These are phyloP conservation scores for Macquaria australasica DNA, from an alignment of 2,113 vertebrate species.

Conservation along the genomic window DNA sequence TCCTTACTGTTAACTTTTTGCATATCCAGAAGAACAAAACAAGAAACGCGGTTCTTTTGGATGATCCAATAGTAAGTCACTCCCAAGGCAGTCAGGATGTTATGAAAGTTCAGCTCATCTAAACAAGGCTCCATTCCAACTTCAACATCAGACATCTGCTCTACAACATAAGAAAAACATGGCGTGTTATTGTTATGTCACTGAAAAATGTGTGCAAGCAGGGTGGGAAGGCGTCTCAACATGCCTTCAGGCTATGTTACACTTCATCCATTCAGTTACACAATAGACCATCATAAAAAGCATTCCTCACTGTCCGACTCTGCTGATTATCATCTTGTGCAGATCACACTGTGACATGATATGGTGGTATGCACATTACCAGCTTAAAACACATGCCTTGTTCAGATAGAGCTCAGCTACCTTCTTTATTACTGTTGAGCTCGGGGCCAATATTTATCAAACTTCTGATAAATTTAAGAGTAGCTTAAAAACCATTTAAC, in stretches of 20 bases:
- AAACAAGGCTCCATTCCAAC: conserved; percentile 19
- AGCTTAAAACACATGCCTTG: neutral
- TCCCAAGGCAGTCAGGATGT: conserved; percentile 18
- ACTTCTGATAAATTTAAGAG: neutral
- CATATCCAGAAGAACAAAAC: neutral
- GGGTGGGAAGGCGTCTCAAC: neutral
- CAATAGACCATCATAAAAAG: neutral
- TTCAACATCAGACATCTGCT: conserved; percentile 42
- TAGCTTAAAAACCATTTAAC: no score
- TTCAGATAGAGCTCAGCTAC: neutral
- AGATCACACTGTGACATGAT: neutral
- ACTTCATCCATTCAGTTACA: neutral
- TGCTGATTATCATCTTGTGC: neutral
- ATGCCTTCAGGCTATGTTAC: neutral
- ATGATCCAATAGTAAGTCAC: neutral
- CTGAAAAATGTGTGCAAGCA: conserved; percentile 1
- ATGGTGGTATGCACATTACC: neutral
- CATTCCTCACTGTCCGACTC: neutral
- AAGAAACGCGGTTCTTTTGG: neutral
- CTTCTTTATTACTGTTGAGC: neutral
- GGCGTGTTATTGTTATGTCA: neutral
- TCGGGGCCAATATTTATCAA: neutral
- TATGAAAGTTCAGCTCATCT: conserved; percentile 24
- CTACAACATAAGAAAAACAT: neutral
- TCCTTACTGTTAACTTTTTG: neutral